Conservation (phyloP, 2,113 vertebrate genomes). For the Cyanistes caeruleus region DNA sequence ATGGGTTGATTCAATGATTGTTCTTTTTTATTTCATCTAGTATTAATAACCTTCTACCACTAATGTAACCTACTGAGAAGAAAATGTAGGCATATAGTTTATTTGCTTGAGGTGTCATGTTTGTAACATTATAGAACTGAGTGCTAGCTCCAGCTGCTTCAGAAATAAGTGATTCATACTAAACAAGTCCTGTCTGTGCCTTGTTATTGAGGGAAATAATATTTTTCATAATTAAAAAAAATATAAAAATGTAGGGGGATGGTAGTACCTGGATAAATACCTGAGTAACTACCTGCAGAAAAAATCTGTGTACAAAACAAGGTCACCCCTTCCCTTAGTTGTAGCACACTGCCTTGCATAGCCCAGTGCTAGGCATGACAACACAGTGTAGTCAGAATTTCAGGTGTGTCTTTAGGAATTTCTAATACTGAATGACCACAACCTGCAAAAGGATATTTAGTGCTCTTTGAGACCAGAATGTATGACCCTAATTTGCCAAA, state of each 20-base stretch:
- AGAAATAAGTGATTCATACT: neutral
- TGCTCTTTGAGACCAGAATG: neutral
- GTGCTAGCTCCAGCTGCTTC: neutral
- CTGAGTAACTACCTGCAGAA: neutral
- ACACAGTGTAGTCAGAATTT: neutral
- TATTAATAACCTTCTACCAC: neutral
- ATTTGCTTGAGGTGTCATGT: neutral
- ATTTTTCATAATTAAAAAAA: neutral
- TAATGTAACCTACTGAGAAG: neutral
- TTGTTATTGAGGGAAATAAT: neutral
- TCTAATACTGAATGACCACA: neutral
- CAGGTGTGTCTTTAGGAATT: neutral
- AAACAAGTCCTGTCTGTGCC: neutral
- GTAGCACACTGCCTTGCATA: neutral
- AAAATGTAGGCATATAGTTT: neutral
- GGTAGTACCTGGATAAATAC: neutral
- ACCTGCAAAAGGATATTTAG: neutral
- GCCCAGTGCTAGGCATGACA: neutral
- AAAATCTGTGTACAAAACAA: neutral
- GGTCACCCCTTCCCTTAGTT: neutral
- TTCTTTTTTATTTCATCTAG: neutral
- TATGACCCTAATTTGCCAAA: neutral
- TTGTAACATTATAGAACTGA: neutral
- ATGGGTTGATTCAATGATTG: neutral
- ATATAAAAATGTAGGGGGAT: neutral